Conservation (phyloP, 2,113 vertebrate genomes). For the Halcyon malimbica region DNA sequence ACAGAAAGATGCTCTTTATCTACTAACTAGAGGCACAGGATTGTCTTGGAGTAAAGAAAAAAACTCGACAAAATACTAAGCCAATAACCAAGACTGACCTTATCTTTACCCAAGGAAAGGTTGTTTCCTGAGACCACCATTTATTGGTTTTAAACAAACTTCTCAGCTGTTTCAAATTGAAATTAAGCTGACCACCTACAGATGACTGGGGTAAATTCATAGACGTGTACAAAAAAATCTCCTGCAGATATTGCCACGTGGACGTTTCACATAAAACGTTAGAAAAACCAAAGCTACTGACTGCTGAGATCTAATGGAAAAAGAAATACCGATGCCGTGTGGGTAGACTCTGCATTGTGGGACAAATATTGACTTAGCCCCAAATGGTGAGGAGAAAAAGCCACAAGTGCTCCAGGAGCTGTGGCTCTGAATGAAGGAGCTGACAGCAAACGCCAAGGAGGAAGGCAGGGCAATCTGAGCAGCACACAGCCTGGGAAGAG, state of each 20-base stretch:
- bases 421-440: accelerated
- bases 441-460: background rate
- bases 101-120: background rate
- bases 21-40: background rate
- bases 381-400: background rate
- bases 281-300: background rate
- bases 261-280: background rate
- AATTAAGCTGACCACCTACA: background rate
- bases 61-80: background rate
- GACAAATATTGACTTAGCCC: background rate
- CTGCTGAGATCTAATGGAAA: background rate
- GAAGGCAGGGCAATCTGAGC: background rate
- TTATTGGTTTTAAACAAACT: background rate
- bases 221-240: background rate
- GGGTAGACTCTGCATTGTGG: background rate
- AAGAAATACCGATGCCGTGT: background rate
- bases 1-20: background rate
- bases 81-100: background rate
- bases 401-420: background rate
- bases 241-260: background rate
- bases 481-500: accelerated
- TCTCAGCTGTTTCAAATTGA: background rate
- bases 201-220: background rate
- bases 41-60: background rate
- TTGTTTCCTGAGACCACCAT: background rate